phyloP scores from a whole-genome alignment of 2,888 invertebrate species.

The Limenitis camilla region DNA sequence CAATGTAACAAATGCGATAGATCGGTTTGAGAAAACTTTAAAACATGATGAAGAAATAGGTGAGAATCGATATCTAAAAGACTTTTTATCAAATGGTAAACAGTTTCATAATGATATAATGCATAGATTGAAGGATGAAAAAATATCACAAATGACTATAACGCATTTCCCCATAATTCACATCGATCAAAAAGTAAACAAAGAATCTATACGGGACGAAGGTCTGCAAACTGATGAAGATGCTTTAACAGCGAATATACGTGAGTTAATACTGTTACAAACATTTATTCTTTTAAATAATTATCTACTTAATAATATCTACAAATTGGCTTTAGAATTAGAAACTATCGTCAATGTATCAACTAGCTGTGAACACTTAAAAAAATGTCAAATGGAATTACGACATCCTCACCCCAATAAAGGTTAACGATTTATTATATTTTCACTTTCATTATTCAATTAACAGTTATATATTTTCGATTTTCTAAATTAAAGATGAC shows the following conservation, averaged over 20 bases:
- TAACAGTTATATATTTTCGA: not conserved
- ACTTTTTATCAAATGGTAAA: no score
- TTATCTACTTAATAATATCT: no score
- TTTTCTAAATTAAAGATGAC: not conserved
- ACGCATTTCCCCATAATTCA: constrained; percentile 9
- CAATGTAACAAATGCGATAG: not conserved
- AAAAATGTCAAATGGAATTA: no score
- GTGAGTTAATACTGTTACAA: not conserved
- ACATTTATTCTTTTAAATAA: no score
- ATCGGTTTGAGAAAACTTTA: not conserved
- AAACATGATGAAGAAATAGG: no score
- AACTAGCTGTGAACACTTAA: not conserved
- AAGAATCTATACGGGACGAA: not conserved
- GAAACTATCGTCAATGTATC: not conserved
- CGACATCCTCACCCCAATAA: no score
- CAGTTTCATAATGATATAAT: not conserved
- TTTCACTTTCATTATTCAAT: not conserved
- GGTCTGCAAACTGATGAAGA: constrained; percentile 5
- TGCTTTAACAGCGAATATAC: not conserved
- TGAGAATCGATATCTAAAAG: no score
- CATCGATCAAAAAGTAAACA: constrained; percentile 4
- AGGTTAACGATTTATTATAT: not conserved
- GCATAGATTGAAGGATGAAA: not conserved
- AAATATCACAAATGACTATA: constrained; percentile 1
- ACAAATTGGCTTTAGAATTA: no score